Percentiles rank a stretch among this genome's conserved stretches.
phyloP scores from a whole-genome alignment of 1,140 invertebrate species.

The Drosophila saltans region DNA sequence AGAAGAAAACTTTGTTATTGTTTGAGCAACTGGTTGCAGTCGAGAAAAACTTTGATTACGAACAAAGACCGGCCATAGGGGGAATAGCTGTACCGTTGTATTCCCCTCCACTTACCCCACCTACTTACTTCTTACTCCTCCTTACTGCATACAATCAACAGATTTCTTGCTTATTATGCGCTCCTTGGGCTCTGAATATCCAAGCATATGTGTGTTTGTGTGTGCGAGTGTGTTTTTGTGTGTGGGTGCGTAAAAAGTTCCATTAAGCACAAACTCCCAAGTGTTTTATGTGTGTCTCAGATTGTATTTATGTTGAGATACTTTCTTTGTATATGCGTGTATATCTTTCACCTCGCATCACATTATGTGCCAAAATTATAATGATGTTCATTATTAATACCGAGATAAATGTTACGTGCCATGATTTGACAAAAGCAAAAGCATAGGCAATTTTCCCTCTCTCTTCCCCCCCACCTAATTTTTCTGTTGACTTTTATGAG shows the following conservation, averaged over 20 bases:
- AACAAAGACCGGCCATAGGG: slow-evolving; percentile 19
- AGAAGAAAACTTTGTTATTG: slow-evolving; percentile 11
- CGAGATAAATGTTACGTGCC: slow-evolving; percentile 52
- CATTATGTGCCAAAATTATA: slow-evolving; percentile 56
- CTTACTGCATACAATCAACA: slow-evolving; percentile 33
- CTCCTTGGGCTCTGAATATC: slow-evolving; percentile 23
- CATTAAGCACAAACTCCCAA: slow-evolving; percentile 52
- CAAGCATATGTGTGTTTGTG: slow-evolving; percentile 4
- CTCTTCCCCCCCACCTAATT: neutral
- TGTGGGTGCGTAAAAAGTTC: slow-evolving; percentile 49
- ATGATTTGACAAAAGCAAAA: slow-evolving; percentile 24
- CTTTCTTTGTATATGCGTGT: slow-evolving; percentile 31
- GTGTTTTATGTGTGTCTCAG: slow-evolving; percentile 41
- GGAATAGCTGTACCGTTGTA: neutral
- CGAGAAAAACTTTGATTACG: slow-evolving; percentile 51
- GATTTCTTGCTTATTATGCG: slow-evolving; percentile 62
- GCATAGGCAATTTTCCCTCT: neutral
- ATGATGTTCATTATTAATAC: slow-evolving; percentile 62
- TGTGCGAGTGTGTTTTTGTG: slow-evolving; percentile 15
- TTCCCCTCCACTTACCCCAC: neutral
- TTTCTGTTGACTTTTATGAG: slow-evolving; percentile 12
- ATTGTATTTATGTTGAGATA: slow-evolving; percentile 26
- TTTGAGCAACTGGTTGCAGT: slow-evolving; percentile 52
- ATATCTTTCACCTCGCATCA: slow-evolving; percentile 9
- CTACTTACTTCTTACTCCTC: neutral